Evolutionary conservation across 2,888 invertebrate genomes (phyloP), one percentile per base, ranked within the genome.

Genomic region (Acleris emargana): DNA sequence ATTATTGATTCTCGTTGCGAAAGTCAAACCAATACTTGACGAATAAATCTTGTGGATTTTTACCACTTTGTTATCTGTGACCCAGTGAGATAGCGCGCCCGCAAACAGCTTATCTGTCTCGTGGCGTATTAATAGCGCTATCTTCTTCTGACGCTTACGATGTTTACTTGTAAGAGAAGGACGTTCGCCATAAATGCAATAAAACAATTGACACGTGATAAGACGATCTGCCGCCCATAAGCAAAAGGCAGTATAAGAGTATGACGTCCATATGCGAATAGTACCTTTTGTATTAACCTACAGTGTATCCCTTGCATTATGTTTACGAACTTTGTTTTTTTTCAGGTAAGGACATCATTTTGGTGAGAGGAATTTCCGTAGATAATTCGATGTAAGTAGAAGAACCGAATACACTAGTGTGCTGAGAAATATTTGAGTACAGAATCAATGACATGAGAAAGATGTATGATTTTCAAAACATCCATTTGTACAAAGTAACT

Each of bases 51-150:
- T 72, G 59, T 68, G 53, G 62, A 60, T 67, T 72, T 75, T 76
- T 72, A 67, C 66, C 57, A 32, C 16, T 51, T 57, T 49, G 58
- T 75, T 76, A 77, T 77, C 77, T 69, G n/a, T 76, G 76, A 72
- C 79, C 78, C 67, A 79, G 64, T 78, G 28, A 77, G 80, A 79
- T 77, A 76, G 60, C 57, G 43, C 28, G 60, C 60, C 32, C 47
- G 60, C 49, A 64, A 68, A 62, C 63, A 68, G 43, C 57, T 68
- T 70, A 71, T 53, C 60, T 51, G 58, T 61, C 45, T 63, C 25
- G 38, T 55, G 28, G 32, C 62, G 32, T 53, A 45, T 58, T 47
- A 62, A 16, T 42, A 16, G 47, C 17, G 38, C 53, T 52, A 20
- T 66, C 66, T 47, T 47, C 18, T 47, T 66, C 66, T 61, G 57